Conservation (phyloP, 2,888 invertebrate genomes). For the Drosophila nr. perissopoda region DNA sequence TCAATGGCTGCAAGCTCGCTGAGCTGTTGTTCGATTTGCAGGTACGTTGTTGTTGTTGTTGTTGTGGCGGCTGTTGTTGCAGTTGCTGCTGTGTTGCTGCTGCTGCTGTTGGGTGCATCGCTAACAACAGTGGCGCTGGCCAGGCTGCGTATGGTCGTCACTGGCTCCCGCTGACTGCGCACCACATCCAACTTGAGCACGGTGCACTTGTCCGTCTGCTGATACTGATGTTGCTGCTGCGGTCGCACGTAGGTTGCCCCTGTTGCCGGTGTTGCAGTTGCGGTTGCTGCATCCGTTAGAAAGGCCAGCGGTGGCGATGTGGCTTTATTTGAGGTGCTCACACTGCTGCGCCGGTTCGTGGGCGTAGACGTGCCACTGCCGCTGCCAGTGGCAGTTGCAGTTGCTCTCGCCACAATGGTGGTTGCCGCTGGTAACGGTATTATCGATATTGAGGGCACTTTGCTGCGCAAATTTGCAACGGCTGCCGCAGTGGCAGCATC, state of each 20-base stretch:
- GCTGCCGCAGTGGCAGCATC: slow-evolving; percentile 66
- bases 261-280: slow-evolving; percentile 17
- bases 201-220: slow-evolving; percentile 84
- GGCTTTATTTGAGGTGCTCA: slow-evolving; percentile 79
- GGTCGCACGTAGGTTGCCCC: slow-evolving; percentile 68
- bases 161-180: slow-evolving; percentile 55
- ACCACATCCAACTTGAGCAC: slow-evolving; percentile 82
- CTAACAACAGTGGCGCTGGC: slow-evolving; percentile 29
- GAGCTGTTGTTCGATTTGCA: slow-evolving; percentile 75
- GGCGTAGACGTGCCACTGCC: slow-evolving; percentile 1
- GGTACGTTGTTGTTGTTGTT: slow-evolving; percentile 64
- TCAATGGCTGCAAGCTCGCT: slow-evolving; percentile 63
- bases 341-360: slow-evolving; percentile 46
- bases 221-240: slow-evolving; percentile 83
- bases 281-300: slow-evolving; percentile 47
- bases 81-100: neutral
- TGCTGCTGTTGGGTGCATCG: slow-evolving; percentile 16
- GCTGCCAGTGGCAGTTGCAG: slow-evolving; percentile 11
- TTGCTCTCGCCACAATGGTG: slow-evolving; percentile 51
- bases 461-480: slow-evolving; percentile 80
- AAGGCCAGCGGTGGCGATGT: slow-evolving; percentile 81
- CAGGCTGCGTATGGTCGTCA: slow-evolving; percentile 52
- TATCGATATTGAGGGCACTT: slow-evolving; percentile 84
- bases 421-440: slow-evolving; percentile 80
- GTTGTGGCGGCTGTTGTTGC: slow-evolving; percentile 22